A percentile compares a stretch with the other conserved stretches of the same genome.
Conservation (phyloP, 2,113 vertebrate genomes). For the Eonycteris spelaea region DNA sequence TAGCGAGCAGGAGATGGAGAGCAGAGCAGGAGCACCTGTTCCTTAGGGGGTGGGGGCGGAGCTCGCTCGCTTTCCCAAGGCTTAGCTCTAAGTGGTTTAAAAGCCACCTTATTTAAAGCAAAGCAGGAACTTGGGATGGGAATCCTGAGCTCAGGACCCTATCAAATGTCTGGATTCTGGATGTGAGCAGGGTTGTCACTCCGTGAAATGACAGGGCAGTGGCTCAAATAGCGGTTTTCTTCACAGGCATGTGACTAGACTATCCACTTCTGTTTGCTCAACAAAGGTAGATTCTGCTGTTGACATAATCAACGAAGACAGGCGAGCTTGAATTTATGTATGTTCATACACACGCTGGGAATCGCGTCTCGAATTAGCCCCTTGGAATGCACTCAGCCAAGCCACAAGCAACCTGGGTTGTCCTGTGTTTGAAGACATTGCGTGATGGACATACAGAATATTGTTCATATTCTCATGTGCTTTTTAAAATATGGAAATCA, state of each 20-base stretch:
- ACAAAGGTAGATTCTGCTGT: neutral
- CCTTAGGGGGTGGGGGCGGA: too few relatives aligned
- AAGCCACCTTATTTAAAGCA: neutral
- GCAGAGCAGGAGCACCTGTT: too few relatives aligned
- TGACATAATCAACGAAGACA: fast-evolving
- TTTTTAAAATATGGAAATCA: neutral
- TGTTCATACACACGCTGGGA: fast-evolving
- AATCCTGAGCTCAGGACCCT: neutral
- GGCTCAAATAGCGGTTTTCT: neutral
- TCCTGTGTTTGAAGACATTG: neutral
- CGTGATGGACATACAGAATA: neutral
- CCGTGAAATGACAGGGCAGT: neutral
- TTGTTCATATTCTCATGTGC: neutral
- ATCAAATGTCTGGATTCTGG: neutral
- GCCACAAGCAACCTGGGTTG: fast-evolving
- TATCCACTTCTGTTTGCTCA: neutral
- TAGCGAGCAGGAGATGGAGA: neutral
- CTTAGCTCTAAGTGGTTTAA: neutral
- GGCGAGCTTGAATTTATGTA: fast-evolving
- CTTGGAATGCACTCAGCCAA: neutral
- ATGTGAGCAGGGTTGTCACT: neutral
- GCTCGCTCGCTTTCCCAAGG: neutral
- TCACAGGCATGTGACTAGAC: neutral
- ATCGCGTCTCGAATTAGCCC: neutral
- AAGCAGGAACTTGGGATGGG: neutral